phyloP scores from a whole-genome alignment of 2,888 invertebrate genomes.

The Crematogaster levior region DNA sequence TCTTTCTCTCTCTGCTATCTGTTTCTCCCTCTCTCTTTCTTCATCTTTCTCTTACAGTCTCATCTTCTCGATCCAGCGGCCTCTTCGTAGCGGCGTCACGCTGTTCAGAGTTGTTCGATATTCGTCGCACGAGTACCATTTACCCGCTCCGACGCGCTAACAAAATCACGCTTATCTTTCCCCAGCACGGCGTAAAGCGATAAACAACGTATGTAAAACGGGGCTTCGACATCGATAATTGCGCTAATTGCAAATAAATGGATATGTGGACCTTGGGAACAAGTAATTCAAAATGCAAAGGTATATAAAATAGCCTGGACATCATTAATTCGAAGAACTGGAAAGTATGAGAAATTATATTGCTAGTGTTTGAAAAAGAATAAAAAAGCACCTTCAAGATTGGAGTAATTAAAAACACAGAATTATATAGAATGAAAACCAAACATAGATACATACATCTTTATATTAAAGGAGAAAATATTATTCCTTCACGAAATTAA shows the following conservation, averaged over 20 bases:
- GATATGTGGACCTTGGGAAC: not conserved
- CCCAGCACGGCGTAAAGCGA: constrained; percentile 29
- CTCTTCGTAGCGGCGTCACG: constrained; percentile 56
- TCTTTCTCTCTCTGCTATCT: constrained; percentile 4
- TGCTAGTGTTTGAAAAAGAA: not conserved
- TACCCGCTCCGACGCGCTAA: constrained; percentile 52
- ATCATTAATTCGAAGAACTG: constrained; percentile 11
- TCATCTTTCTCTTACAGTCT: not conserved
- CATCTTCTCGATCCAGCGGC: constrained; percentile 55
- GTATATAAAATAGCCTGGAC: not conserved
- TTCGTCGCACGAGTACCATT: constrained; percentile 68
- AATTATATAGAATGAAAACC: not conserved
- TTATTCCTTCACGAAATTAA: not conserved
- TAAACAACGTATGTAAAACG: constrained; percentile 44
- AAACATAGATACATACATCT: not conserved
- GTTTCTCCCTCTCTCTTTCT: not conserved
- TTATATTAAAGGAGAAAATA: not conserved
- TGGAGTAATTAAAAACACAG: not conserved
- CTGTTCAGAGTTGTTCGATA: constrained; percentile 69
- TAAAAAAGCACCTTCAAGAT: not conserved
- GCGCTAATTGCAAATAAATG: constrained; percentile 38
- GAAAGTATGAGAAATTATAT: not conserved
- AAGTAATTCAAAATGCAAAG: constrained; percentile 12
- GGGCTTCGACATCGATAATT: constrained; percentile 22
- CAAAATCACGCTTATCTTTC: constrained; percentile 60